These are phyloP conservation scores for Ophioderma brevispina DNA, from an alignment of 35 echinoderm and acorn worm genomes.

Conservation along the genomic window DNA sequence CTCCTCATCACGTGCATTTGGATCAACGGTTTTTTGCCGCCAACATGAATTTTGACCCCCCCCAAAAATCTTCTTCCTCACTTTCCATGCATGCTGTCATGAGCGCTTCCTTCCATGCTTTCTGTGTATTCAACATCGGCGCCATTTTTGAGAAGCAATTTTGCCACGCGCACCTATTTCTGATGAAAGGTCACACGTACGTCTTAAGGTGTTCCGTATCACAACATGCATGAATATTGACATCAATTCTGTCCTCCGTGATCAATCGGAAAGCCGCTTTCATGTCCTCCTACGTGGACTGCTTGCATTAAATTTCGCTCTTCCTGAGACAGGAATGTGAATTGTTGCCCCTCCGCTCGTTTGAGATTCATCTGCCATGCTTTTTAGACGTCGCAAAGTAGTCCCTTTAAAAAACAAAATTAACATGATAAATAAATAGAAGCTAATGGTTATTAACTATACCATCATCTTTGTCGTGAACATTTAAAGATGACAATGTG, in stretches of 20 bases:
- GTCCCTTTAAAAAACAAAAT: no score
- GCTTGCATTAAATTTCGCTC: conserved; percentile 68
- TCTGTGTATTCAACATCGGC: conserved; percentile 79
- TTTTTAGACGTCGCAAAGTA: no score
- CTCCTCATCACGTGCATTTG: conserved; percentile 72
- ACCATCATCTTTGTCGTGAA: no score
- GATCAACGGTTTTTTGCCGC: conserved; percentile 35
- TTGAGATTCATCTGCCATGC: no score
- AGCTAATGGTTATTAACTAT: no score
- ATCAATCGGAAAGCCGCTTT: conserved; percentile 38
- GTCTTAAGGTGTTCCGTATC: conserved; percentile 64
- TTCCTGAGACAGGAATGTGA: conserved; percentile 24
- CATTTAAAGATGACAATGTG: no score
- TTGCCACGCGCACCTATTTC: conserved; percentile 25
- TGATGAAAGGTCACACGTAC: conserved; percentile 46
- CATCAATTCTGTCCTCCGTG: conserved; percentile 57
- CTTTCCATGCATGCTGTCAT: conserved; percentile 78
- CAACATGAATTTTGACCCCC: conserved; percentile 60
- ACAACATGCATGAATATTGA: conserved; percentile 84
- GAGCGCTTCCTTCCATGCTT: conserved; percentile 69
- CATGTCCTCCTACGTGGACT: conserved; percentile 65
- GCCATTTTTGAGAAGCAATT: conserved; percentile 70
- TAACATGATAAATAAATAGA: no score
- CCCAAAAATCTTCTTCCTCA: conserved; percentile 55
- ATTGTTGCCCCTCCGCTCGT: neutral